Percentiles rank a stretch among this genome's conserved stretches.
phyloP scores from a whole-genome alignment of 2,888 invertebrate species.

The Bombylius major region DNA sequence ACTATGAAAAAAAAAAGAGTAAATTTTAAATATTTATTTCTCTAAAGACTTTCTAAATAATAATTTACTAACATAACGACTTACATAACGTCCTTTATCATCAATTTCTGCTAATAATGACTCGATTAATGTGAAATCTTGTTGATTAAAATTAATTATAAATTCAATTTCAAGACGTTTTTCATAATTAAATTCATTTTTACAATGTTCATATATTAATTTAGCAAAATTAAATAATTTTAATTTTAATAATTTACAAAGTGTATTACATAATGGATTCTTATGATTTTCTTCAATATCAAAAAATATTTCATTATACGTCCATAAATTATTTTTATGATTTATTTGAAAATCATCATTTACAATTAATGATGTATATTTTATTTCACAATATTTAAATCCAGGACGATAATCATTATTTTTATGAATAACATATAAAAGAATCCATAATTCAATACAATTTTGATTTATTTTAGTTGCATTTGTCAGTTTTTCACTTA shows the following conservation, averaged over 20 bases:
- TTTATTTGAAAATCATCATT: too few relatives aligned
- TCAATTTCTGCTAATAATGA: not conserved
- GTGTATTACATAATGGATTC: not conserved
- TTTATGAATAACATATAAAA: constrained; percentile 5
- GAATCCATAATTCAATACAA: constrained; percentile 6
- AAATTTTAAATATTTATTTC: too few relatives aligned
- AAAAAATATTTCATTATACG: not conserved
- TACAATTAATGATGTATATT: not conserved
- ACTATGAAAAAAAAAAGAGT: too few relatives aligned
- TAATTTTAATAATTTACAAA: constrained; percentile 9
- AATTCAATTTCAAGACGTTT: not conserved
- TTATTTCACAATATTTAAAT: constrained; percentile 6
- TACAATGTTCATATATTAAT: not conserved
- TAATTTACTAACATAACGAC: too few relatives aligned
- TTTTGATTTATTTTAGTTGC: not conserved
- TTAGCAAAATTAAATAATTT: constrained; percentile 7
- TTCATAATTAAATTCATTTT: not conserved
- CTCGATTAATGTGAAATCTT: not conserved
- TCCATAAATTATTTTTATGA: not conserved
- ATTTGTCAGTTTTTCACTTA: not conserved
- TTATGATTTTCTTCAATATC: not conserved
- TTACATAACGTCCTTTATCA: not conserved
- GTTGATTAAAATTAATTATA: not conserved
- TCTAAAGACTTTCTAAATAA: too few relatives aligned
- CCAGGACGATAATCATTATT: constrained; percentile 8